Conservation (phyloP, 2,888 invertebrate genomes). For the Cylloceria caligata region DNA sequence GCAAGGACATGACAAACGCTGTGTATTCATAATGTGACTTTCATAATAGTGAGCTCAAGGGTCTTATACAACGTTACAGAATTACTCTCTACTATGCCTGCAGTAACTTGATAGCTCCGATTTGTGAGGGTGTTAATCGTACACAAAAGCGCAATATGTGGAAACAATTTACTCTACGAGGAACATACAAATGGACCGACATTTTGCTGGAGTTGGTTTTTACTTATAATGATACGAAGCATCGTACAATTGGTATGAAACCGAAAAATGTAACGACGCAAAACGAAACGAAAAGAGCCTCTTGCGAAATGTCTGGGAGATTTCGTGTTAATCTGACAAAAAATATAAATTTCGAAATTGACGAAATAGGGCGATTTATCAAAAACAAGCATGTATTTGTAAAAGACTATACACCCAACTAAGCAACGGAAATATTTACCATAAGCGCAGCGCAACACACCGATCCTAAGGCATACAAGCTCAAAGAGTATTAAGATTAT, state of each 20-base stretch:
- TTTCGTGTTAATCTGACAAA: not conserved
- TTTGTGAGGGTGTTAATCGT: constrained; percentile 76
- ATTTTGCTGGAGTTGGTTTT: not conserved
- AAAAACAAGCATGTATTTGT: not conserved
- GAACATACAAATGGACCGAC: constrained; percentile 68
- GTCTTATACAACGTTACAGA: constrained; percentile 39
- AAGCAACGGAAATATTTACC: not conserved
- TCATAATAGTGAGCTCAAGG: constrained; percentile 65
- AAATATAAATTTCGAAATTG: not conserved
- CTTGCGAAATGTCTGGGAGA: not conserved
- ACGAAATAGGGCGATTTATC: not conserved
- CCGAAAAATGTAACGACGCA: constrained; percentile 75
- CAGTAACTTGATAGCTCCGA: too few relatives aligned
- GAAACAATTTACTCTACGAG: constrained; percentile 66
- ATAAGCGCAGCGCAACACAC: constrained; percentile 72
- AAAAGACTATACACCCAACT: constrained; percentile 1
- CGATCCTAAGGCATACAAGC: too few relatives aligned
- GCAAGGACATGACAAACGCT: constrained; percentile 71
- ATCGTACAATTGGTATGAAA: constrained; percentile 77
- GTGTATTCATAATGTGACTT: constrained; percentile 58
- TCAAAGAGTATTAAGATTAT: constrained; percentile 72
- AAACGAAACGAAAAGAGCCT: constrained; percentile 65
- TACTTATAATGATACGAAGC: constrained; percentile 76
- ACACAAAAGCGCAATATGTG: constrained; percentile 73
- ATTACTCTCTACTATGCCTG: constrained; percentile 58